A percentile compares a stretch with the other conserved stretches of the same genome.
phyloP scores from a whole-genome alignment of 2,888 invertebrate genomes.

The Allolobophora icterica region DNA sequence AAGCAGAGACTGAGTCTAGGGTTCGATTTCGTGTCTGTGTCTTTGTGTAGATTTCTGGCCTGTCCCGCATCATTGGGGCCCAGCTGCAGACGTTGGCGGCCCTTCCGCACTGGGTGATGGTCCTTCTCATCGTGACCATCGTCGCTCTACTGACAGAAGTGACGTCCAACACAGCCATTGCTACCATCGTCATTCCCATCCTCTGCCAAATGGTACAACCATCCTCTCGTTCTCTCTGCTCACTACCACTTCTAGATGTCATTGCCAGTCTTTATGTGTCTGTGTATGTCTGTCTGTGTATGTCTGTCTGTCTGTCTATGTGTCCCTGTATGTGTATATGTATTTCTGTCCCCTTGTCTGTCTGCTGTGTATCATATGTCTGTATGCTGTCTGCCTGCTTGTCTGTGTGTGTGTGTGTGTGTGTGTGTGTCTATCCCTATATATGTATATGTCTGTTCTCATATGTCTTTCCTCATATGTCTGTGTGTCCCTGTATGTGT shows the following conservation, averaged over 20 bases:
- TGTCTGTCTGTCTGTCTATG: not conserved
- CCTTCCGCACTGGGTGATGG: conserved; percentile 72
- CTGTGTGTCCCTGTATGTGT: too few relatives aligned
- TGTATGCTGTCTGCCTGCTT: not conserved
- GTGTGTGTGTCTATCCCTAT: too few relatives aligned
- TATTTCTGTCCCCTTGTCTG: too few relatives aligned
- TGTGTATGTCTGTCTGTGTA: not conserved
- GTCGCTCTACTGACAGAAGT: conserved; percentile 86
- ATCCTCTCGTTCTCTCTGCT: not conserved
- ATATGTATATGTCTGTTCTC: not conserved
- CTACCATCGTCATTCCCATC: conserved; percentile 76
- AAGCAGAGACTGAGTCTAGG: too few relatives aligned
- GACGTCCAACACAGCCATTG: conserved; percentile 87
- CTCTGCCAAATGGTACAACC: conserved; percentile 73
- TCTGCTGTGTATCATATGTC: too few relatives aligned
- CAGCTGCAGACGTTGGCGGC: conserved; percentile 43
- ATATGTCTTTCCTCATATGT: not conserved
- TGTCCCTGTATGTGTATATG: too few relatives aligned
- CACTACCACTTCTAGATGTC: not conserved
- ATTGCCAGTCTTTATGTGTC: not conserved
- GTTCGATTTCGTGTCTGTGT: too few relatives aligned
- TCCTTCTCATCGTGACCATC: conserved; percentile 79
- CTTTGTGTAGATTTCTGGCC: conserved; percentile 46
- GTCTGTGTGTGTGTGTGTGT: too few relatives aligned
- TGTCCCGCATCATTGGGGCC: conserved; percentile 49